Percentiles rank a stretch among this genome's conserved stretches.
Evolutionary conservation across 92 coral and sea anemone genomes (phyloP).

Genomic region (Palythoa grandis): DNA sequence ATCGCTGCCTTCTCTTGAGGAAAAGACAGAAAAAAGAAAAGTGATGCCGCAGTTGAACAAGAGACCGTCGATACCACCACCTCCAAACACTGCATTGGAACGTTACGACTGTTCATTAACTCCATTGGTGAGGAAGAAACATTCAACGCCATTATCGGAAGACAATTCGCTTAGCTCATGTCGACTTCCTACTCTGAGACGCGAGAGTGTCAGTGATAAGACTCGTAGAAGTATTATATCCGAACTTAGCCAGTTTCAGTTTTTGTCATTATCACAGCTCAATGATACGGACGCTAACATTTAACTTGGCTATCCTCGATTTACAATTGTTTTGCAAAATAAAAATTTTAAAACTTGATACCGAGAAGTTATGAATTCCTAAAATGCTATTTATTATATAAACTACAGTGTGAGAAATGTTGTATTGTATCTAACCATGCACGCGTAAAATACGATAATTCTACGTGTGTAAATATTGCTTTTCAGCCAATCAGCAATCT

Average conservation of each 20-base stretch:
- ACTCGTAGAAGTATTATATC: conserved; percentile 1
- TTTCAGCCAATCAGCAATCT: too few relatives aligned
- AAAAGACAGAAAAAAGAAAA: not conserved
- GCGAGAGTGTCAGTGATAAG: not conserved
- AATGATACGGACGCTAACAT: not conserved
- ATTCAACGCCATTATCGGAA: not conserved
- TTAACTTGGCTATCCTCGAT: not conserved
- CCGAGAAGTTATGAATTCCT: too few relatives aligned
- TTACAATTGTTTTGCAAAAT: not conserved
- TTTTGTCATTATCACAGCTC: conserved; percentile 1
- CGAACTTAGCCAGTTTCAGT: conserved; percentile 7
- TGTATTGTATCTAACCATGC: too few relatives aligned
- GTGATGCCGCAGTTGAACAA: not conserved
- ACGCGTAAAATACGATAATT: too few relatives aligned
- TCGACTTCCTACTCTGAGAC: not conserved
- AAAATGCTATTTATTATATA: too few relatives aligned
- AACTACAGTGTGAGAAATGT: too few relatives aligned
- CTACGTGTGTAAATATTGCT: too few relatives aligned
- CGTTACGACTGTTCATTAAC: conserved; percentile 18
- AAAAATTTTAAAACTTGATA: not conserved
- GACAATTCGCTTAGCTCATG: not conserved
- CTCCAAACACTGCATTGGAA: conserved; percentile 27
- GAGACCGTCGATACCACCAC: conserved; percentile 8
- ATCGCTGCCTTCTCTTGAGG: conserved; percentile 11
- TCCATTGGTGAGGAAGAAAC: conserved; percentile 3